These are phyloP conservation scores for Crambe crambe DNA, from an alignment of 37 sponge, comb jelly and placozoan species.

Conservation along the genomic window DNA sequence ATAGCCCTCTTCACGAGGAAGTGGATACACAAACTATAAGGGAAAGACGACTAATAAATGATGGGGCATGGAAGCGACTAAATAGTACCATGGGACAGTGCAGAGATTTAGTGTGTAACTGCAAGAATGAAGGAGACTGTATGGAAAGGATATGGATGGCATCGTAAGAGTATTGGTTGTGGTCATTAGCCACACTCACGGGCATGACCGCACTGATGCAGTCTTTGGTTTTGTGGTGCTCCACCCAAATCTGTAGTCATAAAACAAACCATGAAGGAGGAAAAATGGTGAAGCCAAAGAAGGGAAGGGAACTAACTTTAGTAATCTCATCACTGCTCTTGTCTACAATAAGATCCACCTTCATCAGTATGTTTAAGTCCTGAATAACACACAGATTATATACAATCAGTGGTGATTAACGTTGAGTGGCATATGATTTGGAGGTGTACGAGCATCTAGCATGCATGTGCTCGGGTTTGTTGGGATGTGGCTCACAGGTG, in stretches of 20 bases:
- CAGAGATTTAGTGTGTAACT: constrained; percentile 39
- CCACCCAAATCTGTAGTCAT: constrained; percentile 64
- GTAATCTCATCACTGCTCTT: constrained; percentile 57
- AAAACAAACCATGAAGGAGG: background rate
- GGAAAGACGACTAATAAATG: background rate
- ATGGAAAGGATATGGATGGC: background rate
- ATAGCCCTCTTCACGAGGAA: constrained; percentile 73
- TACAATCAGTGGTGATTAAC: no score
- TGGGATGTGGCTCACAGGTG: no score
- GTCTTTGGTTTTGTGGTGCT: constrained; percentile 66
- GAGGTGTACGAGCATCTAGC: no score
- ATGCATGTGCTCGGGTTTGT: no score
- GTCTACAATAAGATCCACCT: constrained; percentile 27
- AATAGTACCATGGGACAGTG: constrained; percentile 22
- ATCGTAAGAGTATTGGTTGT: no score
- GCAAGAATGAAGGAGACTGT: background rate
- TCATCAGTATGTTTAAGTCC: constrained; percentile 50
- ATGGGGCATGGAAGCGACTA: background rate
- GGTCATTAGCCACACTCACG: constrained; percentile 27
- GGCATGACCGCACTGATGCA: constrained; percentile 66
- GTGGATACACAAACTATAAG: constrained; percentile 70
- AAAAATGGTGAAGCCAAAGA: background rate
- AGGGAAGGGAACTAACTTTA: constrained; percentile 12
- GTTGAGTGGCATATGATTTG: no score
- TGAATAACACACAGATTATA: no score